Percentiles rank a stretch among this genome's conserved stretches.
Evolutionary conservation across 2,797 vertebrate species (phyloP).

Genomic region (Chromis chromis): DNA sequence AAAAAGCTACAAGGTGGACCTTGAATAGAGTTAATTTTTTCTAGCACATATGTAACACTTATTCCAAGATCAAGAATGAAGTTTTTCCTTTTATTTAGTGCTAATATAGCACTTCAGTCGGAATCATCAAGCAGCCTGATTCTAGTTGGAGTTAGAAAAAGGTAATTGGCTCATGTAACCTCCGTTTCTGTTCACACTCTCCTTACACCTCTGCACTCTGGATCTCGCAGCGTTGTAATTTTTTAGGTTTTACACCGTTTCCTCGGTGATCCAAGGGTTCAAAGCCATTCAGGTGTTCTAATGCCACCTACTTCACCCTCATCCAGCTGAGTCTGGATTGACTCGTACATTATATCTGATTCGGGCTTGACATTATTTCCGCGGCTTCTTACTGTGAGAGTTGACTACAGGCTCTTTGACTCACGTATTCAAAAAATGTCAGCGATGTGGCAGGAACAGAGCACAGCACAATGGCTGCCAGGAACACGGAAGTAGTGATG

Average conservation of each 20-base stretch:
- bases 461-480: conserved; percentile 56
- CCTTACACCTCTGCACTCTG: conserved; percentile 3
- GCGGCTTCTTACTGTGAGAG: conserved; percentile 50
- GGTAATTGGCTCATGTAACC: conserved; percentile 9
- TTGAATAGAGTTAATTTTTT: neutral
- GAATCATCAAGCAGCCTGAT: conserved; percentile 4
- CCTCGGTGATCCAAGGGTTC: conserved; percentile 31
- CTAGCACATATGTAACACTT: neutral
- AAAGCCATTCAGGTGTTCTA: conserved; percentile 33
- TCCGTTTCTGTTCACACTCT: neutral
- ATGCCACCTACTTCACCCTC: conserved; percentile 35
- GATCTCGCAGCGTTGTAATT: conserved; percentile 2
- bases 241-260: conserved; percentile 28
- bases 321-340: conserved; percentile 40
- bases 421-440: conserved; percentile 59
- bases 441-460: conserved; percentile 46
- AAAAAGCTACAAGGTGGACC: neutral
- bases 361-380: conserved; percentile 43
- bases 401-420: conserved; percentile 64
- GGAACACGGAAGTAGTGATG: conserved; percentile 19
- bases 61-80: neutral
- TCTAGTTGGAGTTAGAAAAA: neutral
- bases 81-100: neutral
- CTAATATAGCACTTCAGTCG: conserved; percentile 8
- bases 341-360: conserved; percentile 53